These are phyloP conservation scores for Cylloceria caligata DNA, from an alignment of 2,888 invertebrate species.

Conservation along the genomic window DNA sequence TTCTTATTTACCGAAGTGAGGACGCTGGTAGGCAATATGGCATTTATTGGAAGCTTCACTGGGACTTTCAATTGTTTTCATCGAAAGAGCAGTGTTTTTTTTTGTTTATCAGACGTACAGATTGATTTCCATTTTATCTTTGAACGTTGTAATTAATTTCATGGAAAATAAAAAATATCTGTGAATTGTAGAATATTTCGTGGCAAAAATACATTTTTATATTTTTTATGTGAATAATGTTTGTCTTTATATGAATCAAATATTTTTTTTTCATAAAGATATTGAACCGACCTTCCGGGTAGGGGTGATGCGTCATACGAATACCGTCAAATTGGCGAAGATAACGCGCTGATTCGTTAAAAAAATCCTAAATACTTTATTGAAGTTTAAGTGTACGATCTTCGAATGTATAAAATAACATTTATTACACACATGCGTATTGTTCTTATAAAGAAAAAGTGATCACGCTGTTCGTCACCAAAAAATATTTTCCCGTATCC, in stretches of 20 bases:
- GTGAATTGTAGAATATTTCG: neutral
- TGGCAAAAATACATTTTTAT: neutral
- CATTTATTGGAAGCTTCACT: neutral
- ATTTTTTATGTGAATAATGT: neutral
- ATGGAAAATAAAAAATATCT: neutral
- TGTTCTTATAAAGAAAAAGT: too few relatives aligned
- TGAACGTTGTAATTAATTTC: neutral
- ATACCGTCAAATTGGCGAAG: too few relatives aligned
- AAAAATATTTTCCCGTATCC: too few relatives aligned
- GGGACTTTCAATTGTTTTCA: neutral
- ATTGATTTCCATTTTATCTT: neutral
- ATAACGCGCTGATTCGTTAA: too few relatives aligned
- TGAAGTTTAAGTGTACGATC: too few relatives aligned
- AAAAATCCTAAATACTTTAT: too few relatives aligned
- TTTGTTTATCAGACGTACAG: neutral
- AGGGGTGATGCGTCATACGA: too few relatives aligned
- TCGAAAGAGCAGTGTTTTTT: neutral
- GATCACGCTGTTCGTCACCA: too few relatives aligned
- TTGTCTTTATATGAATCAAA: neutral
- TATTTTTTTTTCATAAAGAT: too few relatives aligned
- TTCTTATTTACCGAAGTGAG: neutral
- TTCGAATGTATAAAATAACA: too few relatives aligned
- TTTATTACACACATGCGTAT: too few relatives aligned
- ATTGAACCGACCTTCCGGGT: too few relatives aligned
- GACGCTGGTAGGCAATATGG: neutral